A percentile compares a stretch with the other conserved stretches of the same genome.
These are phyloP conservation scores for Chaunax sp. DNA, from an alignment of 2,797 vertebrate species.

Conservation along the genomic window DNA sequence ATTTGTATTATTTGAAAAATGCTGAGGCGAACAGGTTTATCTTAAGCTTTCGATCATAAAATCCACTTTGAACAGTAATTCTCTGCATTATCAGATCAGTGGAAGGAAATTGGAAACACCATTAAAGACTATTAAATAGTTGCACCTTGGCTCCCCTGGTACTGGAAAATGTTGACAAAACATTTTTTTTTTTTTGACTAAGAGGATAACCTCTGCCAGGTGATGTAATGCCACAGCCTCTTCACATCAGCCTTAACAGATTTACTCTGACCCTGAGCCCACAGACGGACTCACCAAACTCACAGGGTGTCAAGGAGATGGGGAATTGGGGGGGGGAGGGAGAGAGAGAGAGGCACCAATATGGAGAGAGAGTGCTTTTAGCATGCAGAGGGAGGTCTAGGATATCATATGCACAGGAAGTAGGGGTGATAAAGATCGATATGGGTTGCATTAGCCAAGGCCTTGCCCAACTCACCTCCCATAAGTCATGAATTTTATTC, in stretches of 20 bases:
- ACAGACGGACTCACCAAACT: conserved; percentile 29
- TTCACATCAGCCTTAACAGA: conserved; percentile 46
- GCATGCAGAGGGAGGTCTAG: conserved; percentile 61
- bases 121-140: conserved; percentile 37
- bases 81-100: conserved; percentile 31
- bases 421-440: conserved; percentile 79
- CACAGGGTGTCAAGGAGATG: conserved; percentile 44
- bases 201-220: conserved; percentile 62
- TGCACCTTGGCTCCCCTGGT: conserved; percentile 23
- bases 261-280: conserved; percentile 52
- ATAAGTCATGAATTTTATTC: conserved; percentile 57
- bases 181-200: conserved; percentile 17
- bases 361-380: conserved; percentile 66
- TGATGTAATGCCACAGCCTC: conserved; percentile 51
- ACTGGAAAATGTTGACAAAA: conserved; percentile 49
- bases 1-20: conserved; percentile 1
- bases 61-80: conserved; percentile 26
- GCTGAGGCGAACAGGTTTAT: conserved; percentile 5
- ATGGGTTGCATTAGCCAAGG: conserved; percentile 71
- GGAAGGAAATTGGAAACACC: conserved; percentile 21
- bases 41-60: conserved; percentile 12
- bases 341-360: conserved; percentile 36
- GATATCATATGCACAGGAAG: conserved; percentile 79
- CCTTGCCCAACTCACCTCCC: conserved; percentile 44
- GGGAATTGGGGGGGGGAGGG: conserved; percentile 10